These are phyloP conservation scores for Lepidurus arcticus DNA, from an alignment of 1,140 invertebrate species.

Conservation along the genomic window DNA sequence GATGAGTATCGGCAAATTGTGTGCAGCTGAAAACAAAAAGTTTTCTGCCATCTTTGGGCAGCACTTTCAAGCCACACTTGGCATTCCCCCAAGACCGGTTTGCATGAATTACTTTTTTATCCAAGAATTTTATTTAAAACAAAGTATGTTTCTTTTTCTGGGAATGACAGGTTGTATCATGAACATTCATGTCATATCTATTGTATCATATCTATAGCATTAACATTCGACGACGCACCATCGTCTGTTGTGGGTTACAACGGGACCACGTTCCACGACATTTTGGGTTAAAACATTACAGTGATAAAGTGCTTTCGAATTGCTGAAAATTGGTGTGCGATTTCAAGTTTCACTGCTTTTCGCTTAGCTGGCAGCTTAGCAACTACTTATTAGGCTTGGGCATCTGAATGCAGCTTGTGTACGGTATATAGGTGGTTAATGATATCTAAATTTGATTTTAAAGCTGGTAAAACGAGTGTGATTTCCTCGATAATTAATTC, in stretches of 20 bases:
- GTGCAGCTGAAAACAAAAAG: slow-evolving; percentile 59
- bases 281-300: slow-evolving; percentile 53
- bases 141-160: slow-evolving; percentile 41
- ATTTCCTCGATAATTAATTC: slow-evolving; percentile 32
- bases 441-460: slow-evolving; percentile 30
- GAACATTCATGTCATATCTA: no score
- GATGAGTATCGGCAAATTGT: slow-evolving; percentile 59
- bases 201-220: no score
- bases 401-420: slow-evolving; percentile 30
- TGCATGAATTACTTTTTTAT: background rate
- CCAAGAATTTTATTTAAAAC: slow-evolving; percentile 23
- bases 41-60: slow-evolving; percentile 55
- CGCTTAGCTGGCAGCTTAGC: no score
- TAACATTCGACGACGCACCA: slow-evolving; percentile 48
- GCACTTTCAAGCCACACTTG: slow-evolving; percentile 53
- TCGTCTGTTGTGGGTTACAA: slow-evolving; percentile 56
- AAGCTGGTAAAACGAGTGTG: slow-evolving; percentile 23
- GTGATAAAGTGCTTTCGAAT: background rate
- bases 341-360: no score
- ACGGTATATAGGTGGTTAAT: slow-evolving; percentile 31
- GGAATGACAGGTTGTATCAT: slow-evolving; percentile 44
- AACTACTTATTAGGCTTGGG: slow-evolving; percentile 3
- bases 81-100: slow-evolving; percentile 53
- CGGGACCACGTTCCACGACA: slow-evolving; percentile 58
- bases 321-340: no score